phyloP scores from a whole-genome alignment of 2,113 vertebrate genomes.

The Perccottus glenii region DNA sequence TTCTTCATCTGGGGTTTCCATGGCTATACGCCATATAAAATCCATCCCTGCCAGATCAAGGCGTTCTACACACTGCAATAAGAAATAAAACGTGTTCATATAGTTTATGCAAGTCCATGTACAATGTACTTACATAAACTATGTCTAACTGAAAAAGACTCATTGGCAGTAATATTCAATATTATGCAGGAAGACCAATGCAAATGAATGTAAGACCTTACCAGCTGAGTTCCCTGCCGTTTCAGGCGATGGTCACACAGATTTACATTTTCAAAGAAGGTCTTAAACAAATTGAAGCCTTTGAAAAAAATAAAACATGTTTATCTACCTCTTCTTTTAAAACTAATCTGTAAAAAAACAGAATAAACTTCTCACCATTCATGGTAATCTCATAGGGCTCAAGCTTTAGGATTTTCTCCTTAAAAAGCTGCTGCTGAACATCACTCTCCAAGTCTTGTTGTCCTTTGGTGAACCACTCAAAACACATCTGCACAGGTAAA shows the following conservation, averaged over 20 bases:
- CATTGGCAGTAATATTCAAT: neutral
- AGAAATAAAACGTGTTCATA: slow-evolving; percentile 1
- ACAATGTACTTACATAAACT: neutral
- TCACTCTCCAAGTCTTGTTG: slow-evolving; percentile 98
- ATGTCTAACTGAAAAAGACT: neutral
- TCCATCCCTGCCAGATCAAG: slow-evolving; percentile 97
- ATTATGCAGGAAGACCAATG: neutral
- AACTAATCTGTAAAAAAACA: neutral
- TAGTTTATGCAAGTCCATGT: neutral
- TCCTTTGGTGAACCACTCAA: slow-evolving; percentile 99
- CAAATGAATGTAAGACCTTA: slow-evolving; percentile 68
- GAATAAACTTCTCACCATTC: slow-evolving; percentile 84
- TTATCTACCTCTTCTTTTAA: neutral
- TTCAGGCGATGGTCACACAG: slow-evolving; percentile 97
- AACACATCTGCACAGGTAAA: slow-evolving; percentile 88
- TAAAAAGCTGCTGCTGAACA: slow-evolving; percentile 97
- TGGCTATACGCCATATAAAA: slow-evolving; percentile 99
- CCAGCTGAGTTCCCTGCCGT: slow-evolving; percentile 95
- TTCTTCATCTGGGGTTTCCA: slow-evolving; percentile 99
- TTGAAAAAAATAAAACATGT: slow-evolving; percentile 40
- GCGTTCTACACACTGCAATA: slow-evolving; percentile 92
- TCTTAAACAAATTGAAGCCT: slow-evolving; percentile 99
- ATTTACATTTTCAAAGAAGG: slow-evolving; percentile 99
- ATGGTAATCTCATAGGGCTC: slow-evolving; percentile 99
- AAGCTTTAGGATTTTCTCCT: slow-evolving; percentile 97